phyloP scores from a whole-genome alignment of 1,140 invertebrate species.

The Lasioglossum baleicum region DNA sequence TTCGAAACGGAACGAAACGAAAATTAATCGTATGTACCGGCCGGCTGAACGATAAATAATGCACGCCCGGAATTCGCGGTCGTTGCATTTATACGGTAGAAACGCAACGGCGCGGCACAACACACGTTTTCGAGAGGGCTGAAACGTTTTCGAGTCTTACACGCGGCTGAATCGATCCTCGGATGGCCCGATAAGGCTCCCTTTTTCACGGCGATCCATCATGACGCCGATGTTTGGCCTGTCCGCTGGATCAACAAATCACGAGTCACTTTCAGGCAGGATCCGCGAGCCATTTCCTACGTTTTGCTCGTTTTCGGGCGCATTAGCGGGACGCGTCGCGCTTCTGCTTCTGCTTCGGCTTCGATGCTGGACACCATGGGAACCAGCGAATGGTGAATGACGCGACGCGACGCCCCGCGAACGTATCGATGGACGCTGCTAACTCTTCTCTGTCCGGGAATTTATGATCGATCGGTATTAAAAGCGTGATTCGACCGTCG shows the following conservation, averaged over 20 bases:
- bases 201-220: conserved; percentile 48
- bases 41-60: conserved; percentile 64
- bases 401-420: too few species aligned
- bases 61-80: conserved; percentile 59
- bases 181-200: conserved; percentile 9
- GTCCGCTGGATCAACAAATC: conserved; percentile 42
- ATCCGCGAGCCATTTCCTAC: neutral
- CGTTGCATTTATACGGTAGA: conserved; percentile 65
- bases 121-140: too few species aligned
- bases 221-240: conserved; percentile 45
- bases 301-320: conserved; percentile 3
- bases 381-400: conserved; percentile 1
- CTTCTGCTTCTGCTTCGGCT: too few species aligned
- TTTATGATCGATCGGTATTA: conserved; percentile 19
- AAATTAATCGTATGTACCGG: conserved; percentile 62
- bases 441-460: neutral
- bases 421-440: neutral
- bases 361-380: neutral
- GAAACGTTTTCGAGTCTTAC: conserved; percentile 19
- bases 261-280: conserved; percentile 31
- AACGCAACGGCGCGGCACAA: neutral
- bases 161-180: conserved; percentile 40
- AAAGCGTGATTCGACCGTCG: neutral
- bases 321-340: conserved; percentile 1
- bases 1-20: conserved; percentile 39